These are phyloP conservation scores for Pyrocoelia pectoralis DNA, from an alignment of 2,888 invertebrate species.

Conservation along the genomic window DNA sequence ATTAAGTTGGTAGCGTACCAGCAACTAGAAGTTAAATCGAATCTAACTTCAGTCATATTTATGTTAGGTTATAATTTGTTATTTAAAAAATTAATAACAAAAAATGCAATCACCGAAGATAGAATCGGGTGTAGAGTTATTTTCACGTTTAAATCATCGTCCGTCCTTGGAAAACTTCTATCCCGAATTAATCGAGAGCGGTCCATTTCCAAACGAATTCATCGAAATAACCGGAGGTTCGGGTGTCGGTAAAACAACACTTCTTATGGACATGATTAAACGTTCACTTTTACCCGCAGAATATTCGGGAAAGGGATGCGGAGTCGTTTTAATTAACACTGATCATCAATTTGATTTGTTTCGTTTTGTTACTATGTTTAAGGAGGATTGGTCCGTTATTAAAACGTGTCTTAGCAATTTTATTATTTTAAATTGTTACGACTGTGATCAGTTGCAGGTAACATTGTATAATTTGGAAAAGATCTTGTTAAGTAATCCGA, in stretches of 20 bases:
- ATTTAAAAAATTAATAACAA: no score
- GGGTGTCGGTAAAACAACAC: slow-evolving; percentile 60
- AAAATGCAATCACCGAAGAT: slow-evolving; percentile 35
- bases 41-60: no score
- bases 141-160: slow-evolving; percentile 38
- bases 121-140: slow-evolving; percentile 43
- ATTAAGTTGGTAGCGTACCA: no score
- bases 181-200: slow-evolving; percentile 37
- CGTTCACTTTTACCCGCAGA: slow-evolving; percentile 59
- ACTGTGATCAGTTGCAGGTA: slow-evolving; percentile 54
- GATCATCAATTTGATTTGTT: slow-evolving; percentile 61
- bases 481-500: slow-evolving; percentile 55
- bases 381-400: slow-evolving; percentile 49
- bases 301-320: slow-evolving; percentile 58
- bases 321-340: slow-evolving; percentile 61
- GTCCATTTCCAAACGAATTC: slow-evolving; percentile 55
- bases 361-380: slow-evolving; percentile 55
- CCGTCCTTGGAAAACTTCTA: slow-evolving; percentile 36
- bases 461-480: slow-evolving; percentile 56
- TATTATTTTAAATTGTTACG: slow-evolving; percentile 56
- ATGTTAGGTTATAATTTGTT: no score
- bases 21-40: no score
- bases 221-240: slow-evolving; percentile 62
- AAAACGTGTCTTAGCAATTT: slow-evolving; percentile 53
- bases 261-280: slow-evolving; percentile 61